Conservation (phyloP, 2,113 vertebrate genomes). For the Phylloscopus trochilus region DNA sequence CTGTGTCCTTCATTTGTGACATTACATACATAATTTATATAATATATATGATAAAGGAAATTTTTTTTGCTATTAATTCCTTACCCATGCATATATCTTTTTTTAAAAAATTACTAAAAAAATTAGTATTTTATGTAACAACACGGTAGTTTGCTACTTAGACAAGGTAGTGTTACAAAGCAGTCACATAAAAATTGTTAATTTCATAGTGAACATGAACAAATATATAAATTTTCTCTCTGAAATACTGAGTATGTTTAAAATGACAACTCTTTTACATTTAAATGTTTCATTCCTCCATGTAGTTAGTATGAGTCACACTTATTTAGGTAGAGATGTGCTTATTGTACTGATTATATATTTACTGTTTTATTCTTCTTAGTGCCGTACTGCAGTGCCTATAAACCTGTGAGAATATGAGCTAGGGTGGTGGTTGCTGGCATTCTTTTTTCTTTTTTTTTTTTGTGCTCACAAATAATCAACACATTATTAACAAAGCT, state of each 20-base stretch:
- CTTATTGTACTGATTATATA: neutral
- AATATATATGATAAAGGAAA: neutral
- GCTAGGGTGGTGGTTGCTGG: neutral
- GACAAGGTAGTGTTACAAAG: neutral
- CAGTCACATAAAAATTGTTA: neutral
- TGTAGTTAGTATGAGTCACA: neutral
- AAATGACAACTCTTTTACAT: neutral
- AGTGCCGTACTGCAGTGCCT: accelerated
- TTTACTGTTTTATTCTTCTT: neutral
- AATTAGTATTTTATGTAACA: neutral
- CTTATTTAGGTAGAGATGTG: neutral
- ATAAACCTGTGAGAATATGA: neutral
- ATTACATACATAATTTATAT: neutral
- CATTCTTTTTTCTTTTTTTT: neutral
- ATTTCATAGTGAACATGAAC: neutral
- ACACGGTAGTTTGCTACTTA: neutral
- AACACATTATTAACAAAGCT: conserved; percentile 30
- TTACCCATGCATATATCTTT: neutral
- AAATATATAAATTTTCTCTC: neutral
- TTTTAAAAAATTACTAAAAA: neutral
- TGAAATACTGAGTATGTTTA: neutral
- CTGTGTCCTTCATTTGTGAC: neutral
- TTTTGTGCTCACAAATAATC: neutral
- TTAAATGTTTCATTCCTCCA: neutral
- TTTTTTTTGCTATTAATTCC: neutral